Base-by-base conservation (phyloP, 2,888 invertebrate genomes). In the Nymphalis polychloros region DNA sequence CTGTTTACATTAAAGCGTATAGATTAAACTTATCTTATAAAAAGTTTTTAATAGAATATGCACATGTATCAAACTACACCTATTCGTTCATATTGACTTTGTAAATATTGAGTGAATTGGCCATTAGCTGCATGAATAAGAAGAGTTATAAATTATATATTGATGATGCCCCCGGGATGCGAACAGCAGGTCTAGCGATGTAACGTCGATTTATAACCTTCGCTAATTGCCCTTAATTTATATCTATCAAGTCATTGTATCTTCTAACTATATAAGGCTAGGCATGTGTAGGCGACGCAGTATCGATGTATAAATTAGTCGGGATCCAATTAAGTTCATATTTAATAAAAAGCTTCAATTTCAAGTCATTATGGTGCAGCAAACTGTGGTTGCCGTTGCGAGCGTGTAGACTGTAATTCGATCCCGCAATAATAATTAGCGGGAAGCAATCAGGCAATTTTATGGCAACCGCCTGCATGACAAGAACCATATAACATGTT, bases 161-260 rank as follows among this genome's bases (percentile, higher is more conserved):
- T 78, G 84, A 89, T 85, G 88, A 86, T 86, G 77, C 89, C 88
- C 87, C 78, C 71, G 85, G 86, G 89, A 85, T 84, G 71, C 73
- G 74, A 72, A 71, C 72, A 71, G 64, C 74, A 67, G 71, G 69
- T 60, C 66, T 74, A 70, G 72, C 76, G 79, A 79, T 79, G 80
- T 80, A 80, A 78, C 74, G 78, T 79, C 84, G 81, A 87, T 90
- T 89, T 89, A 88, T 85, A 78, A 82, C 79, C 78, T 71, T 63
- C 64, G 73, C 84, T 89, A 90, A 89, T 90, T 89, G 88, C 81
- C 83, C 78, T 80, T 85, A 88, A 88, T 88, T 86, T 83, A 81
- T 82, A 80, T 76, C 71, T 68, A 65, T 72, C 71, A 55, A 27
- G 71, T 72, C 65, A 69, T 70, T 67, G 59, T 55, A 52, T 63